These are phyloP conservation scores for Pomatorhinus ruficollis DNA, from an alignment of 2,113 vertebrate genomes.

Conservation along the genomic window DNA sequence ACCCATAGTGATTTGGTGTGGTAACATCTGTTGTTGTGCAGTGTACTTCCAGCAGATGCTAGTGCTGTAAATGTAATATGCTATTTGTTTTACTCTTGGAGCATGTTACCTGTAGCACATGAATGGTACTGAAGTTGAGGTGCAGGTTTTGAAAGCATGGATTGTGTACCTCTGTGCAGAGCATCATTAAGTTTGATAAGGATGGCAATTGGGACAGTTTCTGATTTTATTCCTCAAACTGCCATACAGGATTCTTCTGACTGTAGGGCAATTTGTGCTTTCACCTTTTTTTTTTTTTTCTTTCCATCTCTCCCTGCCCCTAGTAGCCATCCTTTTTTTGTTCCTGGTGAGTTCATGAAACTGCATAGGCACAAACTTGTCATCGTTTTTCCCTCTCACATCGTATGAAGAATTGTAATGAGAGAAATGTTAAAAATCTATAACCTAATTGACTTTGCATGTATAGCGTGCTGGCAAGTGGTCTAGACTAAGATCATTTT, in stretches of 20 bases:
- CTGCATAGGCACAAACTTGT: background rate
- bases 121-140: background rate
- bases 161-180: background rate
- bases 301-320: background rate
- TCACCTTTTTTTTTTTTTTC: rapidly evolving
- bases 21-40: slow-evolving; percentile 67
- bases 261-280: background rate
- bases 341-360: slow-evolving; percentile 4
- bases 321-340: background rate
- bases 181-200: slow-evolving; percentile 47
- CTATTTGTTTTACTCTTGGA: slow-evolving; percentile 54
- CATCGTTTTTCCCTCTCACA: background rate
- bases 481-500: background rate
- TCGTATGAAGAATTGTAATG: background rate
- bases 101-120: slow-evolving; percentile 4
- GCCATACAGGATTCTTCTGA: background rate
- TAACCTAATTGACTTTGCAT: background rate
- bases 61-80: slow-evolving; percentile 57
- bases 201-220: background rate
- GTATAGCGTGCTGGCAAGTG: background rate
- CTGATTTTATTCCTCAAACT: slow-evolving; percentile 31
- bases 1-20: slow-evolving; percentile 68
- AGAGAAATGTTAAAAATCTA: background rate
- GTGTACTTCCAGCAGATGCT: slow-evolving; percentile 65
- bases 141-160: background rate